phyloP scores from a whole-genome alignment of 2,113 vertebrate species.

The Tachycineta bicolor region DNA sequence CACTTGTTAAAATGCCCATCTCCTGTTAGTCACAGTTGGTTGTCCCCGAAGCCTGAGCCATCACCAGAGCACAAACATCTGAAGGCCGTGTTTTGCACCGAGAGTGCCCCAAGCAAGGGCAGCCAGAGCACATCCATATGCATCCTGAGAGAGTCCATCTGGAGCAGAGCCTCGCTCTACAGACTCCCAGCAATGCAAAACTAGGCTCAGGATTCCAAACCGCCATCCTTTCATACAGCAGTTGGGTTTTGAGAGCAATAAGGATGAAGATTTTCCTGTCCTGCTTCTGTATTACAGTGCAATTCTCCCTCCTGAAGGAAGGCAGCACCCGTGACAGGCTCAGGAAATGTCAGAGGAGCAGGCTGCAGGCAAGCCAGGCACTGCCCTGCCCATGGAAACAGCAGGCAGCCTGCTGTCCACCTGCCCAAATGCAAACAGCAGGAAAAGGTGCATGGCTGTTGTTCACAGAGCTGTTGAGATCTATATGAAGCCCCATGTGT shows the following conservation, averaged over 20 bases:
- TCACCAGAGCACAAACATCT: not conserved
- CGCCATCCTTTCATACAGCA: not conserved
- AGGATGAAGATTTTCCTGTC: not conserved
- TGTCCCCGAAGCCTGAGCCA: not conserved
- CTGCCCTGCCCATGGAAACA: not conserved
- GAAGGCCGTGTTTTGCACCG: rapidly evolving
- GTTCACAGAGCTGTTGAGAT: not conserved
- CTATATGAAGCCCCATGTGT: not conserved
- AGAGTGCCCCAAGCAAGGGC: not conserved
- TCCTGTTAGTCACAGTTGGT: not conserved
- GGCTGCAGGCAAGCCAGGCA: not conserved
- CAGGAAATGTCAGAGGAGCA: not conserved
- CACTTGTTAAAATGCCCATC: not conserved
- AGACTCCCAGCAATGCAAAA: not conserved
- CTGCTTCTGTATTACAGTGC: not conserved
- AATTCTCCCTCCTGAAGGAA: not conserved
- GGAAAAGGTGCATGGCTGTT: not conserved
- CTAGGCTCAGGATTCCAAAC: not conserved
- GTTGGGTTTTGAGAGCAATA: not conserved
- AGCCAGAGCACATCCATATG: not conserved
- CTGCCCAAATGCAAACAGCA: not conserved
- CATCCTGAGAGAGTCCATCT: not conserved
- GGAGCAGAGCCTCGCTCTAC: not conserved
- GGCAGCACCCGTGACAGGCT: not conserved
- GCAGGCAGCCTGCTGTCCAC: not conserved